Conservation (phyloP, 2,888 invertebrate genomes). For the Clepsis dumicolana region DNA sequence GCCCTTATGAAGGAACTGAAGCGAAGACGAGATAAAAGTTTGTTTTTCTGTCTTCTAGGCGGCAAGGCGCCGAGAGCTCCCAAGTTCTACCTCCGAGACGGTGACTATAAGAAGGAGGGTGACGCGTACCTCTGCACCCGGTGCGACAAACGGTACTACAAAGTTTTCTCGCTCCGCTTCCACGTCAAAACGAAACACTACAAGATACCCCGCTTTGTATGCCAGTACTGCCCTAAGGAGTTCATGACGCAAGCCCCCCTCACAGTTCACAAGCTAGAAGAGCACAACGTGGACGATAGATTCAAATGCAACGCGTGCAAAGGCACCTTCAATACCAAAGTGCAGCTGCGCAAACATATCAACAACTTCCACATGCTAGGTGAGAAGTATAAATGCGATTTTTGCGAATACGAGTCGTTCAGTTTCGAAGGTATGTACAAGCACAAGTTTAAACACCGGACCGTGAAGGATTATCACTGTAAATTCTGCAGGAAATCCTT, state of each 20-base stretch:
- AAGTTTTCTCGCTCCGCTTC: conserved; percentile 57
- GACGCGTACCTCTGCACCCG: conserved; percentile 56
- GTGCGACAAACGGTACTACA: conserved; percentile 65
- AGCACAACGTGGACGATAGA: conserved; percentile 69
- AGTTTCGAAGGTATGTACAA: conserved; percentile 66
- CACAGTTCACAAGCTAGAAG: conserved; percentile 65
- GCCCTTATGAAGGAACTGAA: neutral
- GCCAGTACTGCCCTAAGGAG: conserved; percentile 58
- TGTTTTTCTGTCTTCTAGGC: conserved; percentile 66
- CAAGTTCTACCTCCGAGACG: conserved; percentile 60
- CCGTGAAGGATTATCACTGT: conserved; percentile 75
- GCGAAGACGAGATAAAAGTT: conserved; percentile 42
- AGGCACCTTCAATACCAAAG: conserved; percentile 64
- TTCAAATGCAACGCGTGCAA: conserved; percentile 74
- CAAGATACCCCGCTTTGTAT: conserved; percentile 59
- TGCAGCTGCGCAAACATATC: conserved; percentile 65
- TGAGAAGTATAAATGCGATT: conserved; percentile 64
- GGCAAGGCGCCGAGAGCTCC: conserved; percentile 46
- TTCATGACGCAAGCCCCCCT: conserved; percentile 66
- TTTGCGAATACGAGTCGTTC: conserved; percentile 72
- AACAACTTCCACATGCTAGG: conserved; percentile 77
- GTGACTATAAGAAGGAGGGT: conserved; percentile 62
- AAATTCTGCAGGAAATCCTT: conserved; percentile 77
- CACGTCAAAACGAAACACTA: conserved; percentile 71
- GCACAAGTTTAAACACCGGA: conserved; percentile 75